A percentile compares a stretch with the other conserved stretches of the same genome.
Conservation (phyloP, 2,888 invertebrate species). For the Apamea epomidion region DNA sequence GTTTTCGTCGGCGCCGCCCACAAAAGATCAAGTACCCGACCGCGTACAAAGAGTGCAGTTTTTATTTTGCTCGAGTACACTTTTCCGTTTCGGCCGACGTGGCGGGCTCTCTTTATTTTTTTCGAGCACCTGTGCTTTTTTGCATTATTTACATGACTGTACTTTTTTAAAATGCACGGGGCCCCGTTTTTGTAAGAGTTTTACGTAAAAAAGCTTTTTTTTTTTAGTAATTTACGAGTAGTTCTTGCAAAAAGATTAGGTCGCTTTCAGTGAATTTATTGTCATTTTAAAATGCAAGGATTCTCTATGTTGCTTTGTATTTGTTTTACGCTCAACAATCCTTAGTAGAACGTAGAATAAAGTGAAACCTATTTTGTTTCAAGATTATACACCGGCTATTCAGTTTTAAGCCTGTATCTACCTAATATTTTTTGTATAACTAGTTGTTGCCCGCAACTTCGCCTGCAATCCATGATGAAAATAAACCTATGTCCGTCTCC, state of each 20-base stretch:
- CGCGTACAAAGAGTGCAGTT: constrained; percentile 80
- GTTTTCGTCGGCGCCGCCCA: constrained; percentile 70
- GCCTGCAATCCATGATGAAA: too few species aligned
- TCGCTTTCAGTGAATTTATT: constrained; percentile 31
- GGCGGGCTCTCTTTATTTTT: constrained; percentile 77
- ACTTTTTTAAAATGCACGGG: constrained; percentile 61
- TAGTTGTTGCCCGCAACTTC: too few species aligned
- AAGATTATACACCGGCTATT: background rate
- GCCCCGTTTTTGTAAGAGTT: constrained; percentile 52
- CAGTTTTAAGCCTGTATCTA: background rate
- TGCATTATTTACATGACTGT: constrained; percentile 69
- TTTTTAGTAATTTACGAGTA: constrained; percentile 48
- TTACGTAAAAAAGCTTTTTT: constrained; percentile 45
- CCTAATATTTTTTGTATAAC: background rate
- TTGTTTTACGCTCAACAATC: background rate
- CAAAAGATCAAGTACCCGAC: constrained; percentile 86
- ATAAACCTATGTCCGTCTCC: too few species aligned
- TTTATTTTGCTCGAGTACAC: constrained; percentile 83
- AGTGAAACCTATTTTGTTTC: background rate
- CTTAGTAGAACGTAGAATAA: background rate
- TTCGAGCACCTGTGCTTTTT: constrained; percentile 83
- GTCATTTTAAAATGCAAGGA: constrained; percentile 32
- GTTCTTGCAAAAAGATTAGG: constrained; percentile 41
- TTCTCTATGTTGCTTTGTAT: background rate
- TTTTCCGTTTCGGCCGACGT: constrained; percentile 80